These are phyloP conservation scores for Dreissena polymorpha DNA, from an alignment of 1,140 invertebrate genomes.

Conservation along the genomic window DNA sequence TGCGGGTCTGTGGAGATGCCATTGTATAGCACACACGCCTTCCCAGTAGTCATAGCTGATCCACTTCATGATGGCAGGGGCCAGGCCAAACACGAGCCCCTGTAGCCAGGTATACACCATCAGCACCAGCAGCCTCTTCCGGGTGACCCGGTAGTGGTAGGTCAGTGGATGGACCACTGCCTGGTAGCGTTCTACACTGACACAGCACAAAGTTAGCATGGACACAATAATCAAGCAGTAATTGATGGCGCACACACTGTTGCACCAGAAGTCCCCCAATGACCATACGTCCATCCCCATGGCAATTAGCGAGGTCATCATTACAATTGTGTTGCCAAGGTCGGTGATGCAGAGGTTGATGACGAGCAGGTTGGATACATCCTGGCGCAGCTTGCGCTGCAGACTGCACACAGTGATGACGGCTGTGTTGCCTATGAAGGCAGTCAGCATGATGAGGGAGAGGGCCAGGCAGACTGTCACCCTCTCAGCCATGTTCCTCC, in stretches of 20 bases:
- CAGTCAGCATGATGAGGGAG: constrained; percentile 61
- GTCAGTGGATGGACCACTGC: constrained; percentile 71
- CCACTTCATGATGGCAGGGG: constrained; percentile 72
- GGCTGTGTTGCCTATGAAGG: constrained; percentile 70
- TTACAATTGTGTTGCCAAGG: constrained; percentile 67
- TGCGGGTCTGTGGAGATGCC: constrained; percentile 66
- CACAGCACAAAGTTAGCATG: constrained; percentile 77
- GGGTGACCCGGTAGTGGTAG: constrained; percentile 66
- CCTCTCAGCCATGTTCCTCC: too few species aligned
- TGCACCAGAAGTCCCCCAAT: constrained; percentile 64
- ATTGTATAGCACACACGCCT: constrained; percentile 77
- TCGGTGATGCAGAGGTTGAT: constrained; percentile 77
- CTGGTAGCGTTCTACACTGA: constrained; percentile 76
- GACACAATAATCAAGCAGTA: constrained; percentile 78
- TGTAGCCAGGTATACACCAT: constrained; percentile 73
- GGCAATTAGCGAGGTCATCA: constrained; percentile 73
- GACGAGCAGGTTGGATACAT: constrained; percentile 72
- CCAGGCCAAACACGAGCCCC: constrained; percentile 68
- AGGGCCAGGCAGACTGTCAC: constrained; percentile 55
- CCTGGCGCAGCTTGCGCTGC: constrained; percentile 63
- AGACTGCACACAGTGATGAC: constrained; percentile 69
- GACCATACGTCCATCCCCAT: constrained; percentile 65
- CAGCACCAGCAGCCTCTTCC: constrained; percentile 52
- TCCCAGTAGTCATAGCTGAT: constrained; percentile 79
- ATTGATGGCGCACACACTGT: constrained; percentile 73